Evolutionary conservation across 2,888 invertebrate species (phyloP).

Genomic region (Blastobasis lacticolella): DNA sequence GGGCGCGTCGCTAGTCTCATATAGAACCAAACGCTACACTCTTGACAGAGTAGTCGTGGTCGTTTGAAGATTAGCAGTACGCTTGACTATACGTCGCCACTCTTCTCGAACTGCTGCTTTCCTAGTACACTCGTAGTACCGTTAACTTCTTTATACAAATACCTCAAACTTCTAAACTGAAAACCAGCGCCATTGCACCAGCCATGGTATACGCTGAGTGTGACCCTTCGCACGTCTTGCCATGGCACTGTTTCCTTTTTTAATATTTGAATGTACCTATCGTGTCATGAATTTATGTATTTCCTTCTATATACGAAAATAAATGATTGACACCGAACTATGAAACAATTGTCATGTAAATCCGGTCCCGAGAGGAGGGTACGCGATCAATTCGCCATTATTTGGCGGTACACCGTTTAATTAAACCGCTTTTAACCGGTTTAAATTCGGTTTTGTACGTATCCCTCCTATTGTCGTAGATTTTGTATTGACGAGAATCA

Average conservation of each 20-base stretch:
- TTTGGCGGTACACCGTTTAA: conserved; percentile 43
- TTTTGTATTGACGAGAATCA: conserved; percentile 34
- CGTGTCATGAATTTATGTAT: neutral
- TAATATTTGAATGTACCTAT: neutral
- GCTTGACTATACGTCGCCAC: too few species aligned
- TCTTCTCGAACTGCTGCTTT: too few species aligned
- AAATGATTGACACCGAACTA: neutral
- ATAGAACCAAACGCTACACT: too few species aligned
- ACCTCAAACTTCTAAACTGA: neutral
- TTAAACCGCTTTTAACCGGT: conserved; percentile 47
- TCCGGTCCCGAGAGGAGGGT: conserved; percentile 32
- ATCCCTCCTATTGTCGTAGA: conserved; percentile 36
- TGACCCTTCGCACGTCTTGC: too few species aligned
- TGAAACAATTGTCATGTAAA: conserved; percentile 40
- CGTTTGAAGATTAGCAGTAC: too few species aligned
- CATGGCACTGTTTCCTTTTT: neutral
- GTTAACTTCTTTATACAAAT: neutral
- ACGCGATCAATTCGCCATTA: conserved; percentile 54
- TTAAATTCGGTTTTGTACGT: conserved; percentile 44
- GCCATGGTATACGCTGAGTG: too few species aligned
- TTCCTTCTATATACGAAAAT: neutral
- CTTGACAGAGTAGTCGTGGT: too few species aligned
- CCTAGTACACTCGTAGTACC: too few species aligned
- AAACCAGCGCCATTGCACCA: too few species aligned
- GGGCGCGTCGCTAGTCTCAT: too few species aligned